phyloP scores from a whole-genome alignment of 2,797 vertebrate species.

The Hydrolagus colliei region DNA sequence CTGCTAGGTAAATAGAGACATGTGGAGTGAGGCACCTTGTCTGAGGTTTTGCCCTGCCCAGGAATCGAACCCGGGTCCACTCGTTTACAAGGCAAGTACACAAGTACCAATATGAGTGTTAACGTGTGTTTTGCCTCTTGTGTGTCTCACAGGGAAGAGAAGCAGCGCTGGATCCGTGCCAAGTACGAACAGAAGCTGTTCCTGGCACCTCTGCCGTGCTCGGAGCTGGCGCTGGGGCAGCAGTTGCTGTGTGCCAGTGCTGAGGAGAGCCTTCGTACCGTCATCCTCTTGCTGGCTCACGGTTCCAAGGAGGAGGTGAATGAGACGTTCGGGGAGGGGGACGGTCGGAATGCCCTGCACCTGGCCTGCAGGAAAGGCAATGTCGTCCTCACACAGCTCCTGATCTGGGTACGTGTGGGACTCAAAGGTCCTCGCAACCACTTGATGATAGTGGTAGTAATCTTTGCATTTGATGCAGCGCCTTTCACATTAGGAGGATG shows the following conservation, averaged over 20 bases:
- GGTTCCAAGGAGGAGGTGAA: constrained; percentile 86
- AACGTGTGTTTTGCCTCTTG: neutral
- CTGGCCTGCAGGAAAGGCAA: constrained; percentile 81
- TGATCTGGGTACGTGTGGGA: constrained; percentile 77
- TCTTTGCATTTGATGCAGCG: neutral
- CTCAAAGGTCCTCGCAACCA: no score
- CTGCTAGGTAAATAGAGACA: no score
- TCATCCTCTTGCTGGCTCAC: constrained; percentile 83
- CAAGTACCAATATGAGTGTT: no score
- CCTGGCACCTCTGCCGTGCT: constrained; percentile 65
- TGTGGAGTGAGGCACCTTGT: no score
- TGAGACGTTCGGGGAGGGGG: constrained; percentile 83
- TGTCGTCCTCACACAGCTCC: constrained; percentile 81
- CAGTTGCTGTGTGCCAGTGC: constrained; percentile 76
- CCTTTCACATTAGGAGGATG: neutral
- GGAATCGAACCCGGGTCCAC: no score
- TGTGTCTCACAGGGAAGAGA: constrained; percentile 66
- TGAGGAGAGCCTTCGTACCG: constrained; percentile 75
- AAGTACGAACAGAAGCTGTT: constrained; percentile 97
- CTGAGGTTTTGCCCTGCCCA: no score
- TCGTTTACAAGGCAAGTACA: no score
- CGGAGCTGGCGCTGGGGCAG: constrained; percentile 78
- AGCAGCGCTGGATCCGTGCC: constrained; percentile 93
- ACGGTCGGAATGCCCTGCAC: constrained; percentile 84
- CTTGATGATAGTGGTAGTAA: neutral